phyloP scores from a whole-genome alignment of 2,113 vertebrate species.

The Saguinus imperator region DNA sequence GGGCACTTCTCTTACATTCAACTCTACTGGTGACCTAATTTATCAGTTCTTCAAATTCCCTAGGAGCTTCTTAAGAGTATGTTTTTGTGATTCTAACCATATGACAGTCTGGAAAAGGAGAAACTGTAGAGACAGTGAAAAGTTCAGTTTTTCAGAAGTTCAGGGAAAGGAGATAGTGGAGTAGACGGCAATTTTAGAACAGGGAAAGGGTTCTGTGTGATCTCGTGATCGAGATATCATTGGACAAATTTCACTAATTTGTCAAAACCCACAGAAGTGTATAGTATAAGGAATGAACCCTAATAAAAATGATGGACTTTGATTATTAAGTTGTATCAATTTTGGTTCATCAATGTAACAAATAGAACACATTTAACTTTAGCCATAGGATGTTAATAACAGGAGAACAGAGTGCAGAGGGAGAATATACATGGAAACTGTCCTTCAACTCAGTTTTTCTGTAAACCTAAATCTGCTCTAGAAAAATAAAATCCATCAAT shows the following conservation, averaged over 20 bases:
- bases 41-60: not conserved
- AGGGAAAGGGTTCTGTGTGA: not conserved
- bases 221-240: not conserved
- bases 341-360: not conserved
- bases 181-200: not conserved
- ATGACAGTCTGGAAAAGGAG: not conserved
- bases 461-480: not conserved
- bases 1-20: not conserved
- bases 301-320: not conserved
- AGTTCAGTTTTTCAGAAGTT: not conserved
- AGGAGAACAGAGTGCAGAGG: no score
- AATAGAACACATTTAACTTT: no score
- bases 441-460: not conserved
- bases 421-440: fast-evolving
- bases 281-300: not conserved
- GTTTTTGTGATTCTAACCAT: not conserved
- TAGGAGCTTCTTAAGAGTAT: not conserved
- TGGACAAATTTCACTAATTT: not conserved
- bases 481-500: not conserved
- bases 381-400: not conserved
- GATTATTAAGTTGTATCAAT: not conserved
- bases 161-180: no score
- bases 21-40: not conserved
- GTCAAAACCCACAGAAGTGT: not conserved
- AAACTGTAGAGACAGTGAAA: not conserved